A percentile compares a stretch with the other conserved stretches of the same genome.
phyloP scores from a whole-genome alignment of 1,140 invertebrate genomes.

The Drosophila nasuta region DNA sequence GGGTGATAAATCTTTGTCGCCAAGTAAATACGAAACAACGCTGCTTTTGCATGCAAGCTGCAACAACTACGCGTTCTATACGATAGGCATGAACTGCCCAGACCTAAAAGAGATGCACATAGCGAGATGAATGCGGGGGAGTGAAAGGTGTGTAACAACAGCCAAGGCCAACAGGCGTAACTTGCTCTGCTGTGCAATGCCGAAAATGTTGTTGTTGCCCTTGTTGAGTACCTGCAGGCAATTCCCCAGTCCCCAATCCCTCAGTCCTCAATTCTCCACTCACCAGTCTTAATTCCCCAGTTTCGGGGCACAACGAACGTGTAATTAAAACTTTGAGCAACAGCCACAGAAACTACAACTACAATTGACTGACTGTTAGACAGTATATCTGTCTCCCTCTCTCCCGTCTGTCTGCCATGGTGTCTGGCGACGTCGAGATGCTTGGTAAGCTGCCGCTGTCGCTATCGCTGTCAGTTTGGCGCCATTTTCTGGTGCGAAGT shows the following conservation, averaged over 20 bases:
- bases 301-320: conserved; percentile 49
- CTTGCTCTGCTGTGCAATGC: conserved; percentile 20
- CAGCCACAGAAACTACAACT: conserved; percentile 71
- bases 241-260: conserved; percentile 15
- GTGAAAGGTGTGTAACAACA: not conserved
- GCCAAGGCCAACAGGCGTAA: conserved; percentile 32
- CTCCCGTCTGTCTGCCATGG: not conserved
- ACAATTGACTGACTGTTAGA: conserved; percentile 73
- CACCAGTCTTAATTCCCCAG: conserved; percentile 10
- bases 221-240: conserved; percentile 38
- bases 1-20: conserved; percentile 80
- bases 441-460: conserved; percentile 29
- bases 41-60: conserved; percentile 33
- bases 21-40: conserved; percentile 62
- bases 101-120: not conserved
- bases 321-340: conserved; percentile 82
- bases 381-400: not conserved
- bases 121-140: conserved; percentile 10
- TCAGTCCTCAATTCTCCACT: conserved; percentile 1
- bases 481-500: conserved; percentile 68
- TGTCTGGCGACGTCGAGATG: not conserved
- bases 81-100: conserved; percentile 30
- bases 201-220: conserved; percentile 57
- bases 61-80: not conserved
- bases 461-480: conserved; percentile 65